Evolutionary conservation across 2,797 vertebrate genomes (phyloP), one percentile per base, ranked within the genome.

Genomic region (Mus spretus): DNA sequence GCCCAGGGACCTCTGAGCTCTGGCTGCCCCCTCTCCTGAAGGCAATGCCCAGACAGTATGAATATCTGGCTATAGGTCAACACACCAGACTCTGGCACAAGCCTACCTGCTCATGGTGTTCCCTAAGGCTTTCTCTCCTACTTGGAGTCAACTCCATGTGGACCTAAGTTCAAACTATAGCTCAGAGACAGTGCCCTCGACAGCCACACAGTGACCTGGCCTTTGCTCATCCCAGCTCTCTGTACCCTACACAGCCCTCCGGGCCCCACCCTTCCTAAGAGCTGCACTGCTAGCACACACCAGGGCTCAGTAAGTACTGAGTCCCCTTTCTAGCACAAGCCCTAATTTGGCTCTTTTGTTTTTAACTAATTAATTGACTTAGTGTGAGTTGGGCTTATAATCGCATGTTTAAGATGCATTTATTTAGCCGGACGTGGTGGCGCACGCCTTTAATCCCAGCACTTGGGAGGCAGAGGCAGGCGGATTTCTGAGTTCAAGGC

Each of bases 161-260:
- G 63, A 86, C 65, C 89, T 88, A 82, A 89, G 44, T 93, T 93
- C 50, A 74, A 80, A 88, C 57, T 31, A 72, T 28, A 91, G 87
- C 53, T 88, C 57, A 65, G 77, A 4, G 34, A 34, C 50, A 61
- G 2, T 11, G n/a, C n/a, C 65, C 78, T 78, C 47, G 34, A 14
- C 20, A 57, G 65, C n/a, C 65, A 61, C n/a, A 37, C 2, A 28
- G 89, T n/a, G 70, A 34, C 53, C 17, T 70, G 2, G 61, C 70
- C 89, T 92, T 67, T 53, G 67, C 20, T 72, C 53, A 44, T 44
- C 47, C n/a, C 15, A 55, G 84, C 44, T 44, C 57, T 44, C 2
- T 1, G 77, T 0, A 19, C 3, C 44, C 59, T 53, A 72, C 1
- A 75, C 8, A 63, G 84, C 72, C 6, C 40, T 75, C 53, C 50